A percentile compares a stretch with the other conserved stretches of the same genome.
Evolutionary conservation across 1,140 invertebrate genomes (phyloP).

Genomic region (Cyclina sinensis): DNA sequence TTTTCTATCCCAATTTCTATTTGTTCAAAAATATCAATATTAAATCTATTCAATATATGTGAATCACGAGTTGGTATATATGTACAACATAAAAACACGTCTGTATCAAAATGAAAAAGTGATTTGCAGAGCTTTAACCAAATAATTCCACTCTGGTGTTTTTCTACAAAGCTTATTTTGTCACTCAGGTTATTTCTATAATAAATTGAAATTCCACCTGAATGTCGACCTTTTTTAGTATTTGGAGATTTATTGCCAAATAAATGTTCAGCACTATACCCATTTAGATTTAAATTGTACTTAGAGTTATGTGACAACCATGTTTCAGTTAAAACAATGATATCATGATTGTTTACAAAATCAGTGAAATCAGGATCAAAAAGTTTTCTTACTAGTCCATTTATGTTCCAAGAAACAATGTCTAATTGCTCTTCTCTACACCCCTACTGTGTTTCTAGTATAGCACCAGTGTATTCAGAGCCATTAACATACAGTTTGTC

Average conservation of each 20-base stretch:
- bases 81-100: background rate
- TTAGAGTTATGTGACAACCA: background rate
- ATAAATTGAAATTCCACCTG: background rate
- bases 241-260: background rate
- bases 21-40: background rate
- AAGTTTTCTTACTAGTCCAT: background rate
- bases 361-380: background rate
- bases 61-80: background rate
- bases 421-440: background rate
- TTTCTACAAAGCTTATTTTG: background rate
- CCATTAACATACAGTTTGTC: background rate
- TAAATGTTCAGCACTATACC: background rate
- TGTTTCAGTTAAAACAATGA: background rate
- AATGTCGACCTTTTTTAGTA: background rate
- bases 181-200: background rate
- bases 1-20: background rate
- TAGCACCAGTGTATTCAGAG: background rate
- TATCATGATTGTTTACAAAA: background rate
- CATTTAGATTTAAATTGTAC: background rate
- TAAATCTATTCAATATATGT: too few relatives aligned
- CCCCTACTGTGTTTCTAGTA: background rate
- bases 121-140: background rate
- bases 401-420: constrained; percentile 30
- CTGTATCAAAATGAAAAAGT: background rate
- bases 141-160: constrained; percentile 1